Base-by-base conservation (phyloP, 2,888 invertebrate genomes). In the Crocallis elinguaria region DNA sequence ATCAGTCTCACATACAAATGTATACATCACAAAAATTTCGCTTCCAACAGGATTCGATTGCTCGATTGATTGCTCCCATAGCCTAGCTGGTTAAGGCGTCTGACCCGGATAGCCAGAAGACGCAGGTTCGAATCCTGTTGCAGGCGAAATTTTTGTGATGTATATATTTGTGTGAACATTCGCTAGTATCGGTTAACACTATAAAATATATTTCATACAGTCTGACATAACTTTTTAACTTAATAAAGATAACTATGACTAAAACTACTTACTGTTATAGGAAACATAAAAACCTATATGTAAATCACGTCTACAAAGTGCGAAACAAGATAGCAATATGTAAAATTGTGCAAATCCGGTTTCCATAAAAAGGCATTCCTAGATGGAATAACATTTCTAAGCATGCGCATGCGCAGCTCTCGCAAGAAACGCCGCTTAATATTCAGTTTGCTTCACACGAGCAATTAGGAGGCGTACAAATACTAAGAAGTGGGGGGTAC, bases 391-490 rank as follows among this genome's bases (percentile, higher is more conserved):
- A 37, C 42, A 50, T 57, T 58, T 58, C 53, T 36, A 12, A 16
- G 57, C 57, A 53, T 59, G 57, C 43, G 45, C 54, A 19, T 11
- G 49, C 42, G 43, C 60, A 49, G 36, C 33, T 30, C 12, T 49
- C 38, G 55, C 53, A 46, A 54, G 58, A 59, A 57, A 39, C 37
- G 14, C 13, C 35, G 51, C 42, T 66, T 64, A 44, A 43, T 52
- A 74, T 71, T 74, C 69, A 50, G 33, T 49, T 53, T 49, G 57
- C 57, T 49, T 19, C 30, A 30, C 53, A 38, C 35, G 30, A 43
- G 58, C 71, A 73, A 76, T 73, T 76, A 76, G 69, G 69, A 70
- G n/a, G 59, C 57, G 42, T 61, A 71, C 58, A 53, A 52, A 54
- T 75, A 71, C 71, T 56, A 50, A 68, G 75, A 73, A 71, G 51